phyloP scores from a whole-genome alignment of 2,888 invertebrate species.

The Rhingia rostrata region DNA sequence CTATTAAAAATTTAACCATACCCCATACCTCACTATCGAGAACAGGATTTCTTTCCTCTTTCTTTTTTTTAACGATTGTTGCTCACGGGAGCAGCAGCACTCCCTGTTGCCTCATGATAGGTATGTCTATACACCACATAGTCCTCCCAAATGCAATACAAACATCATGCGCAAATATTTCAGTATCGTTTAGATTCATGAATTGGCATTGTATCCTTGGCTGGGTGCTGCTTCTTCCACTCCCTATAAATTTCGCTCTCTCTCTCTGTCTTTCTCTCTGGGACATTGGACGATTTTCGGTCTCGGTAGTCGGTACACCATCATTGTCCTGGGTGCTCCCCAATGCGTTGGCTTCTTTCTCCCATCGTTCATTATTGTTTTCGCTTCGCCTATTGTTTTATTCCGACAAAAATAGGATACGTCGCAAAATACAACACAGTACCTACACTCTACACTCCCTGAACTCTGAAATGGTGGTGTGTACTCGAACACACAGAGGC shows the following conservation, averaged over 20 bases:
- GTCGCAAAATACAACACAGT: background rate
- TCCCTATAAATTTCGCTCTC: background rate
- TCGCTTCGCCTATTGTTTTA: conserved; percentile 38
- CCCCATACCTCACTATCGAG: background rate
- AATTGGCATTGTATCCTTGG: background rate
- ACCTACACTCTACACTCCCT: background rate
- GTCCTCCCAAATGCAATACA: background rate
- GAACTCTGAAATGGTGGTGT: conserved; percentile 18
- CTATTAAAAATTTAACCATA: conserved; percentile 28
- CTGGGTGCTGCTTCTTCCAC: background rate
- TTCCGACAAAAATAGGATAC: conserved; percentile 32
- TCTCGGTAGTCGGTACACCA: background rate
- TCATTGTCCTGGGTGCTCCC: conserved; percentile 13
- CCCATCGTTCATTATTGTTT: conserved; percentile 24
- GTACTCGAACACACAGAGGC: conserved; percentile 42
- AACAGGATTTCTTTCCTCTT: background rate
- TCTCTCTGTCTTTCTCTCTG: background rate
- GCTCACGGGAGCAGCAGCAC: conserved; percentile 8
- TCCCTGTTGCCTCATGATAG: conserved; percentile 20
- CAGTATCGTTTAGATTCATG: conserved; percentile 9
- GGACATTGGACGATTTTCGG: too few species aligned
- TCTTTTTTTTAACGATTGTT: background rate
- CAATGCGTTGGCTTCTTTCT: conserved; percentile 22
- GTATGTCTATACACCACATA: conserved; percentile 4
- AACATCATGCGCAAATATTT: conserved; percentile 31